These are phyloP conservation scores for Troilus luridus DNA, from an alignment of 2,888 invertebrate species.

Conservation along the genomic window DNA sequence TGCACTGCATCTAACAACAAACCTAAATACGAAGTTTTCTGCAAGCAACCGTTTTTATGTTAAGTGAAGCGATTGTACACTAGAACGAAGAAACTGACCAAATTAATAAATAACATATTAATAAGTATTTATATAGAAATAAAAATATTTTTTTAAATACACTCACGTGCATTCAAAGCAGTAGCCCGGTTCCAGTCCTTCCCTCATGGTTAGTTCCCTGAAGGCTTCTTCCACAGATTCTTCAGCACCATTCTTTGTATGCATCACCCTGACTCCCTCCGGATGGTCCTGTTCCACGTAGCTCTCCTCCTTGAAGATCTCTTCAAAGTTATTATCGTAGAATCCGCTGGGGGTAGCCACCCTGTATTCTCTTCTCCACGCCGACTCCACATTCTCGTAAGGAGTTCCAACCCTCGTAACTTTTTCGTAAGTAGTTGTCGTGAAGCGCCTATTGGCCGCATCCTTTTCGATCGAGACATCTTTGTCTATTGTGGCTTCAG, in stretches of 20 bases:
- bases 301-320: slow-evolving; percentile 40
- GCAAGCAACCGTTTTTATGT: too few relatives aligned
- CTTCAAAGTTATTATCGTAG: slow-evolving; percentile 60
- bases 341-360: slow-evolving; percentile 60
- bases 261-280: neutral
- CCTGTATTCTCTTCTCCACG: slow-evolving; percentile 59
- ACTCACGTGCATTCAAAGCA: slow-evolving; percentile 44
- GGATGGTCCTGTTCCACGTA: neutral
- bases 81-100: too few relatives aligned
- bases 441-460: slow-evolving; percentile 56
- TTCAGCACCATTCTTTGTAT: neutral
- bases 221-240: slow-evolving; percentile 60
- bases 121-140: neutral
- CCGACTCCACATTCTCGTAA: slow-evolving; percentile 63
- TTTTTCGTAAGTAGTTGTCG: slow-evolving; percentile 61
- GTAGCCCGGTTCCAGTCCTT: slow-evolving; percentile 15
- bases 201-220: slow-evolving; percentile 57
- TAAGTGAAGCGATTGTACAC: too few relatives aligned
- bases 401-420: slow-evolving; percentile 59
- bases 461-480: neutral
- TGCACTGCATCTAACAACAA: too few relatives aligned
- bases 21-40: too few relatives aligned
- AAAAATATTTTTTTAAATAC: neutral
- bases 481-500: neutral
- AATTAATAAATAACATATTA: neutral